Base-by-base conservation (phyloP, 2,888 invertebrate genomes). In the Oxycera nigricornis region DNA sequence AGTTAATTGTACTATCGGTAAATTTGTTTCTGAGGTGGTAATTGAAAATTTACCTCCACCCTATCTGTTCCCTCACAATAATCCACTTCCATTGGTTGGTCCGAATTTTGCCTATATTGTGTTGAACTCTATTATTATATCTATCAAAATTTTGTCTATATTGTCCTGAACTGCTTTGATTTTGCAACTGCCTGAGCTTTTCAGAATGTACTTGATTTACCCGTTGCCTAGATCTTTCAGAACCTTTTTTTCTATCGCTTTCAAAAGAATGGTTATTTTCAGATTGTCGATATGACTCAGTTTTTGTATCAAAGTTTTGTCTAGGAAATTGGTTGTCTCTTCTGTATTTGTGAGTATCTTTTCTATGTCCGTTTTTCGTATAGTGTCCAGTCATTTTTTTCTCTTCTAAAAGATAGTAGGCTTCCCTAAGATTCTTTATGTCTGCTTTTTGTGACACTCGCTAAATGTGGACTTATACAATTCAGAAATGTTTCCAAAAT, bases 401-500 rank as follows among this genome's bases (percentile, higher is more conserved):
- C 55, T 75, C 75, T 73, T 77, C 73, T 35, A 77, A 65, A 50
- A 74, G 65, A 62, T 75, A 75, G 74, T 73, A 77, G 28, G 77
- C 75, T 46, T 76, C 75, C 73, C 74, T 74, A 41, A 77, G 67
- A 22, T 9, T 77, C 24, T 50, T 30, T 39, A 76, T 74, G 22
- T 76, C 77, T 65, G 35, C 77, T 78, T 46, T 75, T 73, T 35
- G 77, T 35, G 17, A 77, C 73, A 50, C 73, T 77, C 22, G 76
- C 39, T 65, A 68, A 68, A 46, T 74, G 73, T 55, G 67, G 52
- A 22, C 74, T 72, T 4, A 77, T 73, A 41, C 75, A 74, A 24
- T 78, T 76, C 9, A 75, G 30, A 52, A 76, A 77, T 35, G 62
- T 77, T 75, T 76, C 77, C 65, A 77, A 62, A 24, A 78, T 77